Evolutionary conservation across 2,797 vertebrate species (phyloP).

Genomic region (Dryobates pubescens): DNA sequence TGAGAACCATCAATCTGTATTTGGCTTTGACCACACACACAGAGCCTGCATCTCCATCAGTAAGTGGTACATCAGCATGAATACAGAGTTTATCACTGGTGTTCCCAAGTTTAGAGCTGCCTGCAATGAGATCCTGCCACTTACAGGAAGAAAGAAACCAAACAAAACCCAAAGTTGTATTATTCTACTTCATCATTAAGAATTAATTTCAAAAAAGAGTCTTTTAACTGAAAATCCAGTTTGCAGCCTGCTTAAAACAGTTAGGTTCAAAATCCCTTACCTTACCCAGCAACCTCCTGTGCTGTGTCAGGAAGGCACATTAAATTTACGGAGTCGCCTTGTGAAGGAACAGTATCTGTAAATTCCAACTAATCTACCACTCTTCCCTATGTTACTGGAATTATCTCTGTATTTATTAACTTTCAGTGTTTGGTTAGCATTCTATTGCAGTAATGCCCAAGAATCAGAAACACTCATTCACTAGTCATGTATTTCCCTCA

Average conservation of each 20-base stretch:
- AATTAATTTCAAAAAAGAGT: not conserved
- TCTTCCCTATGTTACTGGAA: not conserved
- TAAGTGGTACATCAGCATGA: not conserved
- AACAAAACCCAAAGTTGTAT: not conserved
- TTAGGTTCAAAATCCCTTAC: not conserved
- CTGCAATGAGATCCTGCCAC: not conserved
- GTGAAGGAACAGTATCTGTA: not conserved
- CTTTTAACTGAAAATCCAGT: not conserved
- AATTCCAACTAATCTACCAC: not conserved
- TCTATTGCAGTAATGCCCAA: not conserved
- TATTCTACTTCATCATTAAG: not conserved
- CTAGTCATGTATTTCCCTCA: not conserved
- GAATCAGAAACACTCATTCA: not conserved
- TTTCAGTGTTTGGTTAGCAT: not conserved
- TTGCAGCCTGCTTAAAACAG: not conserved
- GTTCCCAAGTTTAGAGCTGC: not conserved
- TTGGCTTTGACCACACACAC: not conserved
- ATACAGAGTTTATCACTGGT: not conserved
- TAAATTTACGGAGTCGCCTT: not conserved
- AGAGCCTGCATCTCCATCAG: not conserved
- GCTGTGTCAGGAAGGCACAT: not conserved
- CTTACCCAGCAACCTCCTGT: not conserved
- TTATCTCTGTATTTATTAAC: not conserved
- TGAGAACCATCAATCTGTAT: not conserved
- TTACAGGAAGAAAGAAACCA: not conserved